These are phyloP conservation scores for Trematocara macrostoma DNA, from an alignment of 2,113 vertebrate species.

Conservation along the genomic window DNA sequence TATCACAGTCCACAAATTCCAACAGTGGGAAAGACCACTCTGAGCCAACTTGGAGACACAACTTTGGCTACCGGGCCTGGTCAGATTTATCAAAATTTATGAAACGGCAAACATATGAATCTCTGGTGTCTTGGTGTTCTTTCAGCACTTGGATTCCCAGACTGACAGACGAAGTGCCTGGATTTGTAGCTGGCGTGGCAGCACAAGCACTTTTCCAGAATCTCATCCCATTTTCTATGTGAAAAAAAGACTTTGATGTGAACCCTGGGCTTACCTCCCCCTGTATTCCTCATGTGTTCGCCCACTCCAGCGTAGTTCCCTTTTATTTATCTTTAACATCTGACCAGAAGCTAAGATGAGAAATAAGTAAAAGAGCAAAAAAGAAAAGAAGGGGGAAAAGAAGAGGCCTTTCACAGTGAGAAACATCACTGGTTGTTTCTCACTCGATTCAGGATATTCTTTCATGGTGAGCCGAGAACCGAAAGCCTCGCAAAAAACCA, in stretches of 20 bases:
- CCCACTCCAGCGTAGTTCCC: neutral
- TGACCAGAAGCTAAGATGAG: neutral
- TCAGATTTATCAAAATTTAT: conserved; percentile 62
- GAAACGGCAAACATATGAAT: conserved; percentile 57
- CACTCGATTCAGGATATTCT: neutral
- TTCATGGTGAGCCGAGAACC: conserved; percentile 4
- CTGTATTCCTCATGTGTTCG: neutral
- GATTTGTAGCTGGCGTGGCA: conserved; percentile 50
- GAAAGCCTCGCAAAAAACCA: conserved; percentile 14
- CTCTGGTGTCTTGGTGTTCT: conserved; percentile 58
- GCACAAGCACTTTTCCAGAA: conserved; percentile 29
- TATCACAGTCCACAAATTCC: conserved; percentile 32
- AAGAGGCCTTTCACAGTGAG: neutral
- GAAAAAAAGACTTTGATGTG: conserved; percentile 47
- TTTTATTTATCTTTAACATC: neutral
- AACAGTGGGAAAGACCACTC: conserved; percentile 36
- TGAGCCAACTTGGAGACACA: conserved; percentile 48
- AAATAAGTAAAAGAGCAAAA: neutral
- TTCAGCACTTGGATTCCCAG: conserved; percentile 47
- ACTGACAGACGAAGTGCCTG: conserved; percentile 45
- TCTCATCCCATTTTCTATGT: conserved; percentile 23
- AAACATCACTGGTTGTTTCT: neutral
- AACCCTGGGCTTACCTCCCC: conserved; percentile 3
- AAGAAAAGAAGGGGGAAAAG: neutral
- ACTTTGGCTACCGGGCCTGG: conserved; percentile 33